A percentile compares a stretch with the other conserved stretches of the same genome.
Conservation (phyloP, 2,113 vertebrate genomes). For the Silurus asotus region DNA sequence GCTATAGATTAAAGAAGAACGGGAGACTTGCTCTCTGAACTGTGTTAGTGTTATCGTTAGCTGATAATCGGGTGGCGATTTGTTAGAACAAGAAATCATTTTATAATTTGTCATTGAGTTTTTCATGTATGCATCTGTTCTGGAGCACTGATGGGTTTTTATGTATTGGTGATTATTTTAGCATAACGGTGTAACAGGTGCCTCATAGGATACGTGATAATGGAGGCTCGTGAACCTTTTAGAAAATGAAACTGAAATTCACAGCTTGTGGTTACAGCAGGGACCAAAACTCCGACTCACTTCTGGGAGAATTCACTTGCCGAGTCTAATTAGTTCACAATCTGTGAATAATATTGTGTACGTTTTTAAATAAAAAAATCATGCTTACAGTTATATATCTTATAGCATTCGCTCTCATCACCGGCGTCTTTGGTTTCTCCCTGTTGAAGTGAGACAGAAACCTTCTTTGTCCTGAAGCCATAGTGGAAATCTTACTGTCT, state of each 20-base stretch:
- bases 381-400: not conserved
- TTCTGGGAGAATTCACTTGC: not conserved
- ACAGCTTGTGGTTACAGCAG: not conserved
- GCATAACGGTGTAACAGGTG: not conserved
- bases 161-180: not conserved
- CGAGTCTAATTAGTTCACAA: not conserved
- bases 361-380: not conserved
- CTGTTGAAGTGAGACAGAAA: too few relatives aligned
- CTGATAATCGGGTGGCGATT: not conserved
- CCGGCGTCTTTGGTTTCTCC: too few relatives aligned
- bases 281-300: not conserved
- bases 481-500: not conserved
- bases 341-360: not conserved
- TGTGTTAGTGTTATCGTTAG: not conserved
- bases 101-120: not conserved
- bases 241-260: not conserved
- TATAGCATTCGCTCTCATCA: too few relatives aligned
- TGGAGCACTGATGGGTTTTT: not conserved
- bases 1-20: not conserved
- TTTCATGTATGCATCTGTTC: not conserved
- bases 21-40: not conserved
- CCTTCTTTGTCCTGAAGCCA: too few relatives aligned
- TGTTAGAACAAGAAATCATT: not conserved
- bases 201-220: not conserved
- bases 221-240: too few relatives aligned